Evolutionary conservation across 2,113 vertebrate species (phyloP).

Genomic region (Scatophagus argus): DNA sequence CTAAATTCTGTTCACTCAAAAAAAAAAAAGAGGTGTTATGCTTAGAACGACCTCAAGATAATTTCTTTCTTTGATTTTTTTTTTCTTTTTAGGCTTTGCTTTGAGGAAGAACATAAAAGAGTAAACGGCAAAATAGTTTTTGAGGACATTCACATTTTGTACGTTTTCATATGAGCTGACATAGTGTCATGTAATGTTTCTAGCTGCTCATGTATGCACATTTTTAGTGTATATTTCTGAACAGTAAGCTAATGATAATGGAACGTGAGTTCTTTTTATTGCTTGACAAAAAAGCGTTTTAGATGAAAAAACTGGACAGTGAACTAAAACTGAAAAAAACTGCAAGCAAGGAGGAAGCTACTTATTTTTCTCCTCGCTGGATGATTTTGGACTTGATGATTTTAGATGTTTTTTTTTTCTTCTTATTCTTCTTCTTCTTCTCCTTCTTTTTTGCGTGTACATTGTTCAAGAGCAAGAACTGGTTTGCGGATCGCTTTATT

Average conservation of each 20-base stretch:
- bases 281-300: constrained; percentile 92
- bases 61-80: constrained; percentile 74
- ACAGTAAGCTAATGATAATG: constrained; percentile 92
- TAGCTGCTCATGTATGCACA: constrained; percentile 98
- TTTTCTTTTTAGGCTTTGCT: constrained; percentile 91
- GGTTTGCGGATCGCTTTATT: constrained; percentile 94
- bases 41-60: constrained; percentile 90
- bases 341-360: constrained; percentile 80
- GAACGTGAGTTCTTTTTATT: constrained; percentile 93
- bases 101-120: constrained; percentile 91
- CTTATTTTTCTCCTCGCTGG: constrained; percentile 88
- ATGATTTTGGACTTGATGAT: constrained; percentile 86
- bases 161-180: constrained; percentile 99
- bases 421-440: constrained; percentile 25
- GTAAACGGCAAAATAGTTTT: constrained; percentile 94
- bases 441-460: constrained; percentile 90
- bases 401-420: constrained; percentile 86
- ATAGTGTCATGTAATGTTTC: constrained; percentile 97
- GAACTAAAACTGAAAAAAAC: constrained; percentile 74
- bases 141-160: constrained; percentile 98
- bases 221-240: constrained; percentile 98
- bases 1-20: constrained; percentile 88
- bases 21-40: constrained; percentile 90
- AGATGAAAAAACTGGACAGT: constrained; percentile 86
- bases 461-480: constrained; percentile 93